These are phyloP conservation scores for Alauda arvensis DNA, from an alignment of 2,797 vertebrate species.

Conservation along the genomic window DNA sequence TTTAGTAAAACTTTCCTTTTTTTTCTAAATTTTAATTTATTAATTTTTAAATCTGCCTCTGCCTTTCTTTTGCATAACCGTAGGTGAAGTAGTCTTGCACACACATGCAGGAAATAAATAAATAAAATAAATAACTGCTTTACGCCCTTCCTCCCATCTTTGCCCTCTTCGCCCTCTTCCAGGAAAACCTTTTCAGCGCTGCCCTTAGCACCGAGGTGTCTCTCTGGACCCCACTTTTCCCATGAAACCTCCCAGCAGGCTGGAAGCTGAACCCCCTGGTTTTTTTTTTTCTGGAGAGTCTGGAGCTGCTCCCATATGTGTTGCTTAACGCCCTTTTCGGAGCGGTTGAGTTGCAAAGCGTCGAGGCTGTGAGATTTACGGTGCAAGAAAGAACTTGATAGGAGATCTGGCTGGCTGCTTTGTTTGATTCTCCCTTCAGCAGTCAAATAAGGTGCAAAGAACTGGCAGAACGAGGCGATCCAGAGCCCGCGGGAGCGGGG, in stretches of 20 bases:
- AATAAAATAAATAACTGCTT: slow-evolving; percentile 56
- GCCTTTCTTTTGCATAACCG: slow-evolving; percentile 55
- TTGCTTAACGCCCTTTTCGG: slow-evolving; percentile 46
- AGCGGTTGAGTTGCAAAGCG: slow-evolving; percentile 24
- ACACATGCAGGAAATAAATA: slow-evolving; percentile 60
- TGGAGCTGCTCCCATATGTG: neutral
- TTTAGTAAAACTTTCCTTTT: slow-evolving; percentile 19
- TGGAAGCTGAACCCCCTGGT: neutral
- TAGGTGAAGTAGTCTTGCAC: slow-evolving; percentile 55
- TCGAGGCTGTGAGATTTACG: slow-evolving; percentile 46
- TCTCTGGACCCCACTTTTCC: neutral
- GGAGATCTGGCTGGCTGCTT: slow-evolving; percentile 56
- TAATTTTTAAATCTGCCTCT: slow-evolving; percentile 20
- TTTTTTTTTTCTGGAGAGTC: neutral
- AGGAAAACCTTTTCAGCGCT: neutral
- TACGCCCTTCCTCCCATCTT: neutral
- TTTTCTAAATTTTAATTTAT: neutral
- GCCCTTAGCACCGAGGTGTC: neutral
- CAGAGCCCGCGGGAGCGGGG: slow-evolving; percentile 38
- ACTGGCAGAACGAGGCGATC: slow-evolving; percentile 67
- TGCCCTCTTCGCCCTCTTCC: neutral
- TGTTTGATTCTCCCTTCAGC: slow-evolving; percentile 60
- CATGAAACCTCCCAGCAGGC: neutral
- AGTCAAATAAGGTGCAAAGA: slow-evolving; percentile 71
- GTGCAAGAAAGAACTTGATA: slow-evolving; percentile 73